phyloP scores from a whole-genome alignment of 2,113 vertebrate species.

The Canis aureus region DNA sequence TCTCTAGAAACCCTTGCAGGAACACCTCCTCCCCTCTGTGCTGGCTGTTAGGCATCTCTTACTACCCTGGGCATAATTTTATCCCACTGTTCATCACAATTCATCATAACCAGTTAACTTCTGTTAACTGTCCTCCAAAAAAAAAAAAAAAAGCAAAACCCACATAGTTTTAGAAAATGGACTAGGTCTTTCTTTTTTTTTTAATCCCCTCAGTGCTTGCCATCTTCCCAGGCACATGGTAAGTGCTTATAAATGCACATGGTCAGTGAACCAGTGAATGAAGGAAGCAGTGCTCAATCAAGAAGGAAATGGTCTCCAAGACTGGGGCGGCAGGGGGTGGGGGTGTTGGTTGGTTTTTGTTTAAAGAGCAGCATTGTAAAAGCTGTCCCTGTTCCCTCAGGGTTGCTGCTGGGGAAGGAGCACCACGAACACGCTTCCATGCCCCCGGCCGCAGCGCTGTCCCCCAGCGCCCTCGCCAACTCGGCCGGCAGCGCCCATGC shows the following conservation, averaged over 20 bases:
- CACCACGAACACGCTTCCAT: slow-evolving; percentile 75
- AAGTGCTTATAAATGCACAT: neutral
- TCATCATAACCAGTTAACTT: neutral
- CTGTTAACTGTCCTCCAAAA: neutral
- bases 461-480: slow-evolving; percentile 26
- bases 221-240: neutral
- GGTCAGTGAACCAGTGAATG: neutral
- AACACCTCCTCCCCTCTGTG: accelerated
- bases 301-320: neutral
- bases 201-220: neutral
- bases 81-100: neutral
- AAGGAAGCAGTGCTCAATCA: neutral
- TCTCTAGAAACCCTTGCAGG: neutral
- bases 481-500: slow-evolving; percentile 82
- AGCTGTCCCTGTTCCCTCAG: slow-evolving; percentile 72
- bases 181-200: neutral
- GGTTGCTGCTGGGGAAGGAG: slow-evolving; percentile 88
- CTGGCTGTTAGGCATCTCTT: neutral
- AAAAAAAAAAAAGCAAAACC: neutral
- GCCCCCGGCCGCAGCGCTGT: slow-evolving; percentile 61
- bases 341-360: no score
- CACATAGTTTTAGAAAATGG: neutral
- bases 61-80: neutral
- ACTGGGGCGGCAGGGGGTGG: no score
- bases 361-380: neutral